Base-by-base conservation (phyloP, 2,888 invertebrate genomes). In the Euplexia lucipara region DNA sequence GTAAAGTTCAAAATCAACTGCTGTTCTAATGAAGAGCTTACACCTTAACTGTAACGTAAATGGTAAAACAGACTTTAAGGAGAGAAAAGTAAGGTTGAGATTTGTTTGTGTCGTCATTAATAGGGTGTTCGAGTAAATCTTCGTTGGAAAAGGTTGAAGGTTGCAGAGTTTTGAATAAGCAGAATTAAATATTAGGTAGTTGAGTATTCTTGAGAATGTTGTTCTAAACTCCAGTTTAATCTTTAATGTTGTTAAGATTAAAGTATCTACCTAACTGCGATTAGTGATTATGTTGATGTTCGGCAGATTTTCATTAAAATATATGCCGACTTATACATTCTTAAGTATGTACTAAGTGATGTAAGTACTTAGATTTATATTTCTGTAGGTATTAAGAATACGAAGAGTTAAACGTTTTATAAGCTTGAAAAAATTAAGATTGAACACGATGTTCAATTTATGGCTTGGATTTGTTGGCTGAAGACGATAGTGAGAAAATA, bases 161-260 rank as follows among this genome's bases (percentile, higher is more conserved):
- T 58, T 75, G 56, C 41, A 53, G 70, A 75, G 64, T 75, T 75
- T 79, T 48, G 71, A 75, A 64, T 75, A 75, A 75, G 75, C 64
- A 58, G 75, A 75, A 79, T 75, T 79, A 78, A 79, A 75, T 75
- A 75, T 75, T 79, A 75, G 75, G 57, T 64, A 73, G 56, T 73
- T 67, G 68, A 78, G 68, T 67, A 73, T 74, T 67, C 74, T 74
- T 53, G 74, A 78, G 68, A 67, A 74, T 74, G 78, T 74, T 74
- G 72, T 73, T 73, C 51, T 66, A 60, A 78, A 78, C 68, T 78
- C 74, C 59, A 41, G 75, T 74, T 74, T 67, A 74, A 73, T 74
- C 42, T 78, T 64, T 77, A 58, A 73, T 65, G 52, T 77, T 74
- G 59, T 73, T 78, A 64, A 44, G 47, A 42, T 41, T 66, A 57